These are phyloP conservation scores for Nyctalus aviator DNA, from an alignment of 2,797 vertebrate genomes.

Conservation along the genomic window DNA sequence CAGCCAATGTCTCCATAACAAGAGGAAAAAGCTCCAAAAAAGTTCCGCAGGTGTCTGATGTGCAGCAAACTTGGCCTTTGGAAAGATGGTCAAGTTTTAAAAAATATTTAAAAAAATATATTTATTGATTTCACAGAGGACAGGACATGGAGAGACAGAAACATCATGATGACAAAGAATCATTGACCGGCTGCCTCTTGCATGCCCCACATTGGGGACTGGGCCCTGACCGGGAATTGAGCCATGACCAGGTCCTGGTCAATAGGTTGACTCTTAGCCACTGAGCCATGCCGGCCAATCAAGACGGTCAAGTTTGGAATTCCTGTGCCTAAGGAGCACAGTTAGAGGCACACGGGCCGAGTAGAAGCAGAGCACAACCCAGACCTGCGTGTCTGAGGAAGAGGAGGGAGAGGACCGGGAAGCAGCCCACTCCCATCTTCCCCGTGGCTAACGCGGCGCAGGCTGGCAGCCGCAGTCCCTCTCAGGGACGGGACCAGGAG, in stretches of 20 bases:
- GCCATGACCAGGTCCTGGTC: background rate
- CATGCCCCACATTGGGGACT: background rate
- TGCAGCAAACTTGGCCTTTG: slow-evolving; percentile 20
- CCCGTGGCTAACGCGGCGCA: no score
- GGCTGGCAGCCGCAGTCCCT: no score
- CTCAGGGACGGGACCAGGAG: no score
- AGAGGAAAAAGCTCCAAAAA: background rate
- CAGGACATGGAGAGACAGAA: background rate
- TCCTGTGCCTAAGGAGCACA: no score
- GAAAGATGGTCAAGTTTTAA: slow-evolving; percentile 27
- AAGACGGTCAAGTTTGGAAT: no score
- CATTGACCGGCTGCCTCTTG: background rate
- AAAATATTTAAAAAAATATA: background rate
- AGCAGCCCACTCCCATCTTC: no score
- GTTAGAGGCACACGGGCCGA: no score
- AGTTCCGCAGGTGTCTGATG: background rate
- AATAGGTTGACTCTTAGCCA: background rate
- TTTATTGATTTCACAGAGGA: background rate
- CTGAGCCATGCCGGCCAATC: background rate
- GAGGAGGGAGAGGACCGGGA: no score
- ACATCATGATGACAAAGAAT: background rate
- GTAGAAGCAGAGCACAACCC: no score
- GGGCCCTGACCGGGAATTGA: background rate
- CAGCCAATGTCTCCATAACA: background rate
- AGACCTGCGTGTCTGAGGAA: no score